A percentile compares a stretch with the other conserved stretches of the same genome.
These are phyloP conservation scores for Donacobius atricapilla DNA, from an alignment of 2,113 vertebrate genomes.

Conservation along the genomic window DNA sequence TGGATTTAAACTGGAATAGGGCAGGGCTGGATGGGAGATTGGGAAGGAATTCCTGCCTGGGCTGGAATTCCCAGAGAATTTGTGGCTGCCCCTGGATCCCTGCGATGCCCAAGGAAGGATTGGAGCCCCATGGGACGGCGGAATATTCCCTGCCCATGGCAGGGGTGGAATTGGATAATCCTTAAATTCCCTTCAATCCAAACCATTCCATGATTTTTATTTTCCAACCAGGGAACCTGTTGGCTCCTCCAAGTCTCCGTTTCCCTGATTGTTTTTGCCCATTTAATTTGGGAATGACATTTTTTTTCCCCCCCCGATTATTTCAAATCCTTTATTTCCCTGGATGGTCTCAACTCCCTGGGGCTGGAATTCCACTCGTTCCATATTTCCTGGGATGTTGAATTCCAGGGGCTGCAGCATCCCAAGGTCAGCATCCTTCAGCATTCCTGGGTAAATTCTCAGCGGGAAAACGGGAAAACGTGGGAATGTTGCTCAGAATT, in stretches of 20 bases:
- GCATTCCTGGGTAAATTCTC: not conserved
- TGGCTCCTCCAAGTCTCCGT: not conserved
- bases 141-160: not conserved
- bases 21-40: not conserved
- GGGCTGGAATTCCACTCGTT: not conserved
- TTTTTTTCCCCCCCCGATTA: not conserved
- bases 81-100: not conserved
- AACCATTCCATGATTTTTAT: not conserved
- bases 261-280: not conserved
- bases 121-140: not conserved
- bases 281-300: not conserved
- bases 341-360: not conserved
- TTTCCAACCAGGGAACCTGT: not conserved
- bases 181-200: not conserved
- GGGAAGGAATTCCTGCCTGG: not conserved
- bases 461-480: fast-evolving
- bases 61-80: not conserved
- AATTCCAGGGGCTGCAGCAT: not conserved
- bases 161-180: not conserved
- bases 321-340: not conserved
- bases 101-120: not conserved
- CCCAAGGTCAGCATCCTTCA: fast-evolving
- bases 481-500: not conserved
- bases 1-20: not conserved
- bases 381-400: fast-evolving